Evolutionary conservation across 2,888 invertebrate species (phyloP).

Genomic region (Aricia artaxerxes): DNA sequence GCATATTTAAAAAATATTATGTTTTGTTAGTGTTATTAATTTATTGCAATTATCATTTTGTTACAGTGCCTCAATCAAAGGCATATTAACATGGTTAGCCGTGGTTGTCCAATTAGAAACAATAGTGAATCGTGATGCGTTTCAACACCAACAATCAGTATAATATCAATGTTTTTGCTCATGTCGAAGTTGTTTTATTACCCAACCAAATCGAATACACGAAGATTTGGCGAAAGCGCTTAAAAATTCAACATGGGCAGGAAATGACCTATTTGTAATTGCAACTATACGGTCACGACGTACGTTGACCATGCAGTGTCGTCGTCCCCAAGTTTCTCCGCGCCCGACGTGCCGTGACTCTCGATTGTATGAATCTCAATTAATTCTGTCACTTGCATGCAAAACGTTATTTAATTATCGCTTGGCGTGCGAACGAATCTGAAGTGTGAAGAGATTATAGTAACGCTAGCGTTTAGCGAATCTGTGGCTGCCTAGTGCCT

Average conservation of each 20-base stretch:
- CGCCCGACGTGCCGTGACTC: conserved; percentile 56
- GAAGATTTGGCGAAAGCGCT: conserved; percentile 49
- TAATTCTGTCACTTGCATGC: conserved; percentile 41
- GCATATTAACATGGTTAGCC: not conserved
- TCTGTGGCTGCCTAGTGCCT: not conserved
- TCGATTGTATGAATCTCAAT: conserved; percentile 44
- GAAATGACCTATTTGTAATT: conserved; percentile 64
- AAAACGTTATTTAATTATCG: conserved; percentile 52
- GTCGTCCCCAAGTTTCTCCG: conserved; percentile 56
- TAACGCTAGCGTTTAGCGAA: not conserved
- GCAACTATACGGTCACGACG: conserved; percentile 62
- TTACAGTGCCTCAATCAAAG: too few species aligned
- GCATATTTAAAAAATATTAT: too few species aligned
- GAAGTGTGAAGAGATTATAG: conserved; percentile 31
- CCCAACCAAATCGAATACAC: conserved; percentile 16
- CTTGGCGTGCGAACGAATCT: conserved; percentile 36
- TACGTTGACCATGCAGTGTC: conserved; percentile 42
- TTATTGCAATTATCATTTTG: too few species aligned
- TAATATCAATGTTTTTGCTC: not conserved
- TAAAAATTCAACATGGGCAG: conserved; percentile 57
- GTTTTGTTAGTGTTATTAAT: too few species aligned
- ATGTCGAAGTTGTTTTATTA: not conserved
- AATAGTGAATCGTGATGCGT: not conserved
- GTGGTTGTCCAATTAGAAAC: not conserved
- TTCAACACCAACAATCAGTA: not conserved